These are phyloP conservation scores for Ariopsis seemanni DNA, from an alignment of 2,113 vertebrate genomes.

Conservation along the genomic window DNA sequence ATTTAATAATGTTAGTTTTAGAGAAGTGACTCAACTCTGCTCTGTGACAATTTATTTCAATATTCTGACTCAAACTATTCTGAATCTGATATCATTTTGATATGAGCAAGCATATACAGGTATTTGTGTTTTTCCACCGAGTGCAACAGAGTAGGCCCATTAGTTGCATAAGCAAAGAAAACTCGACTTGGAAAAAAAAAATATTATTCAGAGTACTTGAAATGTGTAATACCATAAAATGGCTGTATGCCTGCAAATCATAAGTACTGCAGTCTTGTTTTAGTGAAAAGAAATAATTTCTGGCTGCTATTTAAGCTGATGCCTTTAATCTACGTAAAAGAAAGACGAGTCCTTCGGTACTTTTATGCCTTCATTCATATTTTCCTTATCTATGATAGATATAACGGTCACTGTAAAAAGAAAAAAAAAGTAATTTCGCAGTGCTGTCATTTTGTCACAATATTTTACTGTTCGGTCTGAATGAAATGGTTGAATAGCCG, in stretches of 20 bases:
- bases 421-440: not conserved
- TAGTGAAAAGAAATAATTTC: not conserved
- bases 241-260: not conserved
- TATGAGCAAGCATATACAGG: conserved; percentile 9
- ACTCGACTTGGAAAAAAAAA: conserved; percentile 14
- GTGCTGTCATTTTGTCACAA: not conserved
- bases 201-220: conserved; percentile 8
- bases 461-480: not conserved
- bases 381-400: not conserved
- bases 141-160: not conserved
- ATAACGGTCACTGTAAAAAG: not conserved
- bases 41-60: not conserved
- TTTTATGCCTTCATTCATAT: not conserved
- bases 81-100: not conserved
- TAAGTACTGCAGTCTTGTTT: conserved; percentile 11
- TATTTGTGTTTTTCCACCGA: conserved; percentile 1
- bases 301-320: not conserved
- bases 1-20: not conserved
- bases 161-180: conserved; percentile 27
- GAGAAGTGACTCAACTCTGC: not conserved
- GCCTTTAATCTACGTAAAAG: not conserved
- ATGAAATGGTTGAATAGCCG: too few species aligned
- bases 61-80: not conserved
- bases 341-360: not conserved
- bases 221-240: conserved; percentile 31